Evolutionary conservation across 2,113 vertebrate genomes (phyloP).

Genomic region (Lamprotornis superbus): DNA sequence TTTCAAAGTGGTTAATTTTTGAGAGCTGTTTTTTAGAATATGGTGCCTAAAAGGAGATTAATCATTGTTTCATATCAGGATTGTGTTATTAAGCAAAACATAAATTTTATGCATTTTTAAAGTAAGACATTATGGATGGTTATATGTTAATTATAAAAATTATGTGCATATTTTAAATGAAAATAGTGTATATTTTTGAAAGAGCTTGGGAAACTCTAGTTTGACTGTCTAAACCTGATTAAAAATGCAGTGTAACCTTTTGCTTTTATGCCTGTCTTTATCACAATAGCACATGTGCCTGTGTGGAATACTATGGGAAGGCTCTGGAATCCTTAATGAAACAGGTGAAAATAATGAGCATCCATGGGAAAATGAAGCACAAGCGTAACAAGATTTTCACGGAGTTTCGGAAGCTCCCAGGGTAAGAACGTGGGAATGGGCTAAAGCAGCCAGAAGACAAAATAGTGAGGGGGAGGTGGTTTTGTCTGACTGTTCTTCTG

Average conservation of each 20-base stretch:
- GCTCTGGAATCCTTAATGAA: conserved; percentile 85
- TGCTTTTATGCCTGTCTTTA: not conserved
- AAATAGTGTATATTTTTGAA: not conserved
- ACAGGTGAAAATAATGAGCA: conserved; percentile 81
- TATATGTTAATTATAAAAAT: not conserved
- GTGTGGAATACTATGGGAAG: conserved; percentile 94
- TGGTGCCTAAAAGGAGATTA: not conserved
- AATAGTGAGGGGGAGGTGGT: fast-evolving
- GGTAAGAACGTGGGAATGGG: conserved; percentile 62
- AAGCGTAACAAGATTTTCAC: conserved; percentile 93
- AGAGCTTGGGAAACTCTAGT: not conserved
- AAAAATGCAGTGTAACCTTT: not conserved
- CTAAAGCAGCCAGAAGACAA: not conserved
- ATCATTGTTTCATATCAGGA: not conserved
- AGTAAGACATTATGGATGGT: not conserved
- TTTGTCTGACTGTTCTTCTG: not conserved
- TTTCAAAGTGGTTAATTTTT: not conserved
- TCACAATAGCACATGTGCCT: conserved; percentile 86
- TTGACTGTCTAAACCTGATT: not conserved
- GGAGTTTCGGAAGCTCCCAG: conserved; percentile 82
- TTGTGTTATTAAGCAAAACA: not conserved
- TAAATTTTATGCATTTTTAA: not conserved
- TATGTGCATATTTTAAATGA: not conserved
- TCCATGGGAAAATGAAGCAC: conserved; percentile 96
- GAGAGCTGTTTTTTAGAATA: not conserved